Conservation (phyloP, 2,113 vertebrate species). For the Triplophysa tibetana region DNA sequence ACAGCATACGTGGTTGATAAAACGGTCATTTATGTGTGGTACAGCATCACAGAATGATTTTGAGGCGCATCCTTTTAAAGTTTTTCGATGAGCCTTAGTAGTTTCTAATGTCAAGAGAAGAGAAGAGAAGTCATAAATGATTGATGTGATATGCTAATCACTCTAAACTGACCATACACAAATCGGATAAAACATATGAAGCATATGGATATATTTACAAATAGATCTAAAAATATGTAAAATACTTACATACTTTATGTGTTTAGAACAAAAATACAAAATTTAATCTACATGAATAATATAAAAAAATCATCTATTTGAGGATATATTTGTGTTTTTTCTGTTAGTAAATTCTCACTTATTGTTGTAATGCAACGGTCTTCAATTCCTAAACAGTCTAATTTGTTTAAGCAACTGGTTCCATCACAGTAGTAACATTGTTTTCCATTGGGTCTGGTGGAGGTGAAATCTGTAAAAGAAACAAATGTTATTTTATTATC, state of each 20-base stretch:
- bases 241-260: too few species aligned
- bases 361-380: slow-evolving; percentile 42
- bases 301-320: background rate
- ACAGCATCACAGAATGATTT: too few species aligned
- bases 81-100: background rate
- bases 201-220: too few species aligned
- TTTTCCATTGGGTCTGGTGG: slow-evolving; percentile 35
- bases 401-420: slow-evolving; percentile 20
- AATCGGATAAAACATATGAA: too few species aligned
- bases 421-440: slow-evolving; percentile 56
- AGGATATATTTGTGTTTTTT: too few species aligned
- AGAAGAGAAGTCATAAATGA: too few species aligned
- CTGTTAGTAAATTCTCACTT: background rate
- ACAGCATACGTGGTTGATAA: too few species aligned
- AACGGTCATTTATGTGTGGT: too few species aligned
- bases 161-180: background rate
- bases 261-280: background rate
- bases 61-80: background rate
- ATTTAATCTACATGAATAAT: background rate
- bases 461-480: background rate
- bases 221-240: too few species aligned
- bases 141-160: too few species aligned
- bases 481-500: background rate
- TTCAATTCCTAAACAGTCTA: slow-evolving; percentile 56
- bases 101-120: background rate